Base-by-base conservation (phyloP, 37 sponge, comb jelly and placozoan species). In the Geodia barretti region DNA sequence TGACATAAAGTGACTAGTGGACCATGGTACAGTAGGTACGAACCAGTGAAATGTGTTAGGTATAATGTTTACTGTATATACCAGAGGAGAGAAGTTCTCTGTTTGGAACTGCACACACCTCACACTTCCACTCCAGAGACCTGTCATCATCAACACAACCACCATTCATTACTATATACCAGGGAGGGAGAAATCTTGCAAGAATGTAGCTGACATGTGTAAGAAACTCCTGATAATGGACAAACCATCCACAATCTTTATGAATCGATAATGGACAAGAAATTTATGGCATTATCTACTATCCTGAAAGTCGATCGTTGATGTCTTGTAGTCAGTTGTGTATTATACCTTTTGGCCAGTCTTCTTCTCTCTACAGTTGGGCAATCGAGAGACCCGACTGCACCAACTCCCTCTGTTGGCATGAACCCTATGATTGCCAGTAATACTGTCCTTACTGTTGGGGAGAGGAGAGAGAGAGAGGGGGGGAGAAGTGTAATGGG, bases 401-500 rank as follows among this genome's bases (percentile, higher is more conserved):
- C 92, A 20, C 99, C 99, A 1, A 76, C 83, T 17, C 97, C 96
- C 41, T 91, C 85, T 1, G 93, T 92, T 24, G 99, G 99, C 99
- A 98, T 98, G 80, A 96, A 98, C 39, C 97, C 97, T 65, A 94
- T 89, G 39, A 98, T 81, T 31, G 99, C 99, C 83, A 98, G 73
- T 5, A 98, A 73, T 3, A 94, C 97, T 24, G 99, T 98, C 21
- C 99, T 87, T 29, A 98, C 96, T 95, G 76, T 0, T 35, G 41
- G 1, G 17, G 39, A 73, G 1, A 26, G 66, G 7, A 19, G 30
- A 19, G 21, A 2, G 1, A 21, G 30, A 21, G 19, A 33, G 30
- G 69, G 35, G 35, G 4, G 35, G 69, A 4, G 2, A 26, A 31
- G n/a, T n/a, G n/a, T n/a, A n/a, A 73, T 20, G 47, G 66, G 7